Evolutionary conservation across 2,888 invertebrate species (phyloP).

Genomic region (Flexamia atlantica): DNA sequence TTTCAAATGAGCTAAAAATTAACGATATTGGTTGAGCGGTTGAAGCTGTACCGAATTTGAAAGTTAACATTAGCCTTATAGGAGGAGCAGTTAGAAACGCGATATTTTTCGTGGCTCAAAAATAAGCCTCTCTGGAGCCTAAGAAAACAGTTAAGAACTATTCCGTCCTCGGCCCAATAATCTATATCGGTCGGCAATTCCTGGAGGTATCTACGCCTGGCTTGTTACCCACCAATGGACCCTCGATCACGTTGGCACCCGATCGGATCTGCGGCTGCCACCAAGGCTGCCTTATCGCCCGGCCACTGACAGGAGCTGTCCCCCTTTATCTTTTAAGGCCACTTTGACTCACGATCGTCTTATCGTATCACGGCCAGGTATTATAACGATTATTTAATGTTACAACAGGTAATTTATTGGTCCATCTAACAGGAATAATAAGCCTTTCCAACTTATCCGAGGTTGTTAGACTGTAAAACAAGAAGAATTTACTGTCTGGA

Average conservation of each 20-base stretch:
- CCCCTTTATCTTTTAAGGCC: slow-evolving; percentile 32
- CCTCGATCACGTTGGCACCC: not conserved
- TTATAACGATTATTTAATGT: not conserved
- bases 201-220: not conserved
- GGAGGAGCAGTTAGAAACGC: no score
- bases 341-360: not conserved
- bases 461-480: no score
- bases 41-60: no score
- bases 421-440: no score
- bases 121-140: no score
- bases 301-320: not conserved
- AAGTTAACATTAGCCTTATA: no score
- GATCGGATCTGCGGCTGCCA: slow-evolving; percentile 9
- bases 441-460: no score
- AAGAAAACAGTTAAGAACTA: no score
- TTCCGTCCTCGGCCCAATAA: not conserved
- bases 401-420: not conserved
- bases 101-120: no score
- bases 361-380: slow-evolving; percentile 3
- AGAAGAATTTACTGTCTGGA: no score
- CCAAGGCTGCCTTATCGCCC: not conserved
- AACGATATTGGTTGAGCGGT: no score
- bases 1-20: no score
- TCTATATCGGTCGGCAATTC: not conserved
- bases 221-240: not conserved